Base-by-base conservation (phyloP, 2,113 vertebrate genomes). In the Eclectus roratus region DNA sequence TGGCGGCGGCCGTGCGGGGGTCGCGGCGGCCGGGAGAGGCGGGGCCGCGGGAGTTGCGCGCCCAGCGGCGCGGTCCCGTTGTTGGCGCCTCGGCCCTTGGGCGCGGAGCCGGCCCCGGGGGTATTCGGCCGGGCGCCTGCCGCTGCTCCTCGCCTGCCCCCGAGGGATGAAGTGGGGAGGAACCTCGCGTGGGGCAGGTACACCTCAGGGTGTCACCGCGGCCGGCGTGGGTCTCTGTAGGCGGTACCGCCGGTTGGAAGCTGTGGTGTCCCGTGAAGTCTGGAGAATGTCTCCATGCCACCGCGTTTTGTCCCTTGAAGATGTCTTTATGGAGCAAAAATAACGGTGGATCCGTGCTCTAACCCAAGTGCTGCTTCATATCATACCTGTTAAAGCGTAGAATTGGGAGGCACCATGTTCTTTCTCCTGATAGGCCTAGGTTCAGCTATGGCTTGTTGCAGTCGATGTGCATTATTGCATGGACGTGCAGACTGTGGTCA, bases 341-440 rank as follows among this genome's bases (percentile, higher is more conserved):
- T 71, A 21, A 4, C 3, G 0, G 17, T 7, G 33, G 5, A 4
- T 46, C 15, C 24, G 14, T 7, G 37, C 27, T 0, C 3, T 23
- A 2, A 7, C 11, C 39, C 0, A 1, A 3, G 5, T n/a, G 7
- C 25, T 23, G 7, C 28, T 24, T 11, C 10, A 0, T 8, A 44
- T 13, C 17, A 0, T 15, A 3, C 17, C 44, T 31, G 16, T 28
- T 17, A 5, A 4, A 4, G 6, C 5, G 0, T 2, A 1, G 4
- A 3, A 2, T 11, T 13, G 65, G 17, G 41, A 47, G 53, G 19
- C 53, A 23, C 31, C 8, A 0, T 19, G 1, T 29, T 56, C 9
- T 20, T 20, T 19, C 8, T 49, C 27, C 9, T 39, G 28, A 2
- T 15, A 43, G 24, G 20, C 37, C 13, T n/a, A 0, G 13, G 21